Base-by-base conservation (phyloP, 2,113 vertebrate species). In the Oenanthe melanoleuca region DNA sequence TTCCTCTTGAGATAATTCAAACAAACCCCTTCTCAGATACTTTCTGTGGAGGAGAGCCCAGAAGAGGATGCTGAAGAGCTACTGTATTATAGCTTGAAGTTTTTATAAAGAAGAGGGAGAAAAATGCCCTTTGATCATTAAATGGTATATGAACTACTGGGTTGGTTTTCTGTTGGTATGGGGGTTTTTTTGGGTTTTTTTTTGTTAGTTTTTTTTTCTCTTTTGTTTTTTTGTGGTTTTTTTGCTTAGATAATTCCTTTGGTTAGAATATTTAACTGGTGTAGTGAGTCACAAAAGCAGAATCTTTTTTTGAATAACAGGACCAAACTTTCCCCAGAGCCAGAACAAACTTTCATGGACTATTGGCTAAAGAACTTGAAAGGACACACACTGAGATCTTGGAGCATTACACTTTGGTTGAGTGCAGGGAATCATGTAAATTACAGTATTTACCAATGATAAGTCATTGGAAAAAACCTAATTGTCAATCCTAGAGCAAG, bases 1-100 rank as follows among this genome's bases (percentile, higher is more conserved):
- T 96, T 92, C 96, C 96, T 86, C 91, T 97, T 53, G 96, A 97
- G 60, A 88, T 96, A 64, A 95, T 96, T 92, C 93, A 96, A 81
- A 94, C 92, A 88, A 96, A 69, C 49, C 80, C 95, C 31, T 95
- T 66, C 66, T 70, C 95, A 74, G 96, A 96, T 60, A 67, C 85
- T 65, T 89, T 94, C 52, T 96, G 94, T 93, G 95, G 91, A 93
- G 63, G 77, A 74, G 95, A 97, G 63, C 85, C 80, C 85, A 91
- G 93, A 95, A 94, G 96, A 97, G 93, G 89, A 84, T 96, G 91
- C 65, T 97, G 88, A 95, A 80, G 21, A 64, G 34, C 61, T 74
- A 4, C 63, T 64, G 4, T 59, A 12, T 64, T 73, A 83, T 70
- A 80, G 79, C 44, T 85, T 92, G 23, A 59, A 72, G 12, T 60